Evolutionary conservation across 2,888 invertebrate genomes (phyloP).

Genomic region (Serrognathus titanus): DNA sequence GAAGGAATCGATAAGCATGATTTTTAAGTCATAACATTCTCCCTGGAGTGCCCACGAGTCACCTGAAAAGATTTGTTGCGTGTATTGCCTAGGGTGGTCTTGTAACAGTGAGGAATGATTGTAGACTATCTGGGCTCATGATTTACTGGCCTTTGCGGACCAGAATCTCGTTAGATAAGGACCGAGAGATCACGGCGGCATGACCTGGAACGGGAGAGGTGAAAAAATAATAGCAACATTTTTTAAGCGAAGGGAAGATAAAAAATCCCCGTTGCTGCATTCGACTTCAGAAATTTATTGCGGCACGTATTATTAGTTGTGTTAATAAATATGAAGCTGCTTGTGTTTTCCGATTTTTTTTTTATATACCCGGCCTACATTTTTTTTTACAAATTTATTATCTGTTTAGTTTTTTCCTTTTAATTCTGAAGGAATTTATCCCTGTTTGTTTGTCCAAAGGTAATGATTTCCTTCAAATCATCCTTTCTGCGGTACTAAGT

Average conservation of each 20-base stretch:
- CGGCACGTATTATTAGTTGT: background rate
- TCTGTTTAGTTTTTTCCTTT: no score
- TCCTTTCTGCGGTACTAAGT: no score
- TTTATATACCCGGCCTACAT: slow-evolving; percentile 11
- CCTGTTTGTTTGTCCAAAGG: no score
- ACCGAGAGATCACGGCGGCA: slow-evolving; percentile 37
- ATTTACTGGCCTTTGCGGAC: slow-evolving; percentile 43
- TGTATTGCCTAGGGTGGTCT: background rate
- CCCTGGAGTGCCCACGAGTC: no score
- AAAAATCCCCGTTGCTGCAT: slow-evolving; percentile 15
- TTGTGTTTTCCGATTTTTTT: background rate
- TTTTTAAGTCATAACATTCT: no score
- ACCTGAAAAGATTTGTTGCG: no score
- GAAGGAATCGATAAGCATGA: no score
- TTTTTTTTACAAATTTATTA: no score
- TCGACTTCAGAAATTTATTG: slow-evolving; percentile 13
- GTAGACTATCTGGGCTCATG: slow-evolving; percentile 36
- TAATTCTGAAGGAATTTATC: no score
- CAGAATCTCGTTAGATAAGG: slow-evolving; percentile 38
- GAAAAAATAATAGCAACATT: slow-evolving; percentile 38
- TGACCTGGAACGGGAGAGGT: slow-evolving; percentile 37
- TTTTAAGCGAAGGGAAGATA: slow-evolving; percentile 34
- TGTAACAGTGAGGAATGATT: slow-evolving; percentile 12
- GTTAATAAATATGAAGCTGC: background rate
- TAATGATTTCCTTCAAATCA: no score